Evolutionary conservation across 2,113 vertebrate genomes (phyloP), one percentile per base, ranked within the genome.

Genomic region (Chionomys nivalis): DNA sequence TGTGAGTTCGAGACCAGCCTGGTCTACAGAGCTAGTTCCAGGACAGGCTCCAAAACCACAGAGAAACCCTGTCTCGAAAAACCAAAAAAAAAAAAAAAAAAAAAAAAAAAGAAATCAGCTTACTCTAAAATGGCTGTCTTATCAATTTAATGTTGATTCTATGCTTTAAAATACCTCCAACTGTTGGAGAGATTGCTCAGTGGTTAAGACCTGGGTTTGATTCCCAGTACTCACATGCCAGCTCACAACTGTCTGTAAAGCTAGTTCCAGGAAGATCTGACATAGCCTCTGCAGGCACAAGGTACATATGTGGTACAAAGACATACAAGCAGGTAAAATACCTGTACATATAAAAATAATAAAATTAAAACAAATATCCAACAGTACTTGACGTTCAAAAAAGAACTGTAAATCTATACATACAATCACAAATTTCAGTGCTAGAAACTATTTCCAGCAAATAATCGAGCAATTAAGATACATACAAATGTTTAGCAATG

Each of bases 391-490:
- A 78, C 24, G 58, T 39, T 88, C 33, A 36, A 16, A 5, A 58
- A 5, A 17, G 21, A 26, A 11, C 75, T 94, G 0, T 92, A 65
- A 90, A 70, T 89, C 39, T 90, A 5, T 47, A 42, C 21, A 44
- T 47, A 55, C 3, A 70, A 87, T 78, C 33, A 76, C 36, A 96
- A 96, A 96, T 87, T 96, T 70, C 66, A 90, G 33, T 79, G 81
- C 72, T 66, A 92, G 79, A 52, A 95, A 88, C 83, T 82, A 90
- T 73, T 70, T 73, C 36, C 81, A 88, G 31, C 42, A 95, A 94
- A 73, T 91, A 92, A 92, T 79, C 63, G 89, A 89, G 31, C 52
- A 93, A 24, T 87, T 96, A 91, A 94, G 17, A 96, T 36, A 42
- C 2, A 36, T 36, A 68, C 66, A 81, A 72, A 88, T 49, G 76